phyloP scores from a whole-genome alignment of 2,888 invertebrate genomes.

The Acrocera orbiculus region DNA sequence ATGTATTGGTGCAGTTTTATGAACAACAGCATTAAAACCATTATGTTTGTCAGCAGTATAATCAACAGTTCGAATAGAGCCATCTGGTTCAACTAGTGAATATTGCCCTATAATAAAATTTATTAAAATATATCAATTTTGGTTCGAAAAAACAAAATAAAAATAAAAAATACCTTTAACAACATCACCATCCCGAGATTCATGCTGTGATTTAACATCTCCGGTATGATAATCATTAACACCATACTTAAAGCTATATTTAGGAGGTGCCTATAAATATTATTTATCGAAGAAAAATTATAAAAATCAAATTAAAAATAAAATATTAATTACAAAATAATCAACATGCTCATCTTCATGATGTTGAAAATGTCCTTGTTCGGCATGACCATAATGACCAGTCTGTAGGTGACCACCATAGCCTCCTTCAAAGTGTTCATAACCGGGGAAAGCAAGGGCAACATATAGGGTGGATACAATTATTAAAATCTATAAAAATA shows the following conservation, averaged over 20 bases:
- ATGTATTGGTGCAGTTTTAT: conserved; percentile 30
- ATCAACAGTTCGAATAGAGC: conserved; percentile 46
- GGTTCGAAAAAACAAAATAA: background rate
- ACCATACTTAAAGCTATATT: conserved; percentile 38
- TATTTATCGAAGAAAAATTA: conserved; percentile 3
- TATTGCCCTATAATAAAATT: conserved; percentile 32
- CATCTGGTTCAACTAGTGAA: conserved; percentile 53
- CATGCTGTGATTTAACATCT: conserved; percentile 46
- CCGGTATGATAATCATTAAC: conserved; percentile 38
- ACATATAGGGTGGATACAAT: conserved; percentile 28
- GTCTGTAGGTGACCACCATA: conserved; percentile 13
- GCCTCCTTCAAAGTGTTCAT: conserved; percentile 24
- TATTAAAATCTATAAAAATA: conserved; percentile 24
- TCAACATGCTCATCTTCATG: conserved; percentile 39
- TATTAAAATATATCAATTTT: background rate
- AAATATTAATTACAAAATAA: conserved; percentile 38
- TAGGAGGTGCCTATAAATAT: conserved; percentile 39
- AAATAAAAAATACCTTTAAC: conserved; percentile 36
- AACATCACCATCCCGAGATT: conserved; percentile 43
- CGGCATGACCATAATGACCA: conserved; percentile 12
- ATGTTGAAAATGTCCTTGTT: conserved; percentile 15
- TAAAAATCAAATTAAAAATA: conserved; percentile 1
- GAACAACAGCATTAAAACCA: conserved; percentile 31
- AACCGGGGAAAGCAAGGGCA: conserved; percentile 28
- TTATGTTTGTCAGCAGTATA: conserved; percentile 32